Percentiles rank a stretch among this genome's conserved stretches.
Evolutionary conservation across 2,113 vertebrate genomes (phyloP).

Genomic region (Columbina picui): DNA sequence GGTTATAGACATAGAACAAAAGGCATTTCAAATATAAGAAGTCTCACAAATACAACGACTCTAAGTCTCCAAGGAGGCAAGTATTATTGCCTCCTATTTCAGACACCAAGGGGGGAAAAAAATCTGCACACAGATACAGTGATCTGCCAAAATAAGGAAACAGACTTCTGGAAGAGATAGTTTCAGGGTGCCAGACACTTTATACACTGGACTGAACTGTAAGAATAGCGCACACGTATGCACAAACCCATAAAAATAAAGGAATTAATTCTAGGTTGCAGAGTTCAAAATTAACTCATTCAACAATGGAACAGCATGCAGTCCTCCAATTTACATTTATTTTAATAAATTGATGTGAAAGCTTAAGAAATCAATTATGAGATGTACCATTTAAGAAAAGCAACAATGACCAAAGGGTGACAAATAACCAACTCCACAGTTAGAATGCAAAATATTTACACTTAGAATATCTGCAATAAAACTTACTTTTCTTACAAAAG

Average conservation of each 20-base stretch:
- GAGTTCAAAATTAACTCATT: not conserved
- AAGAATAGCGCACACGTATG: not conserved
- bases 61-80: not conserved
- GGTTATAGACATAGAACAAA: not conserved
- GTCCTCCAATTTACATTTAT: not conserved
- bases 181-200: not conserved
- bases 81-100: not conserved
- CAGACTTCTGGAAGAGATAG: not conserved
- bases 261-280: not conserved
- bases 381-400: not conserved
- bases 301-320: not conserved
- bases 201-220: not conserved
- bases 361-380: not conserved
- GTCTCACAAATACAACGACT: not conserved
- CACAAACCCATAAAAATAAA: not conserved
- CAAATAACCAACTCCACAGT: not conserved
- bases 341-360: not conserved
- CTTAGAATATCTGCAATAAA: not conserved
- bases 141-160: not conserved
- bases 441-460: not conserved
- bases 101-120: not conserved
- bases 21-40: not conserved
- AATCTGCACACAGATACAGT: not conserved
- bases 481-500: conserved; percentile 83
- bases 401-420: not conserved